Base-by-base conservation (phyloP, 2,797 vertebrate species). In the Triplophysa bombifrons region DNA sequence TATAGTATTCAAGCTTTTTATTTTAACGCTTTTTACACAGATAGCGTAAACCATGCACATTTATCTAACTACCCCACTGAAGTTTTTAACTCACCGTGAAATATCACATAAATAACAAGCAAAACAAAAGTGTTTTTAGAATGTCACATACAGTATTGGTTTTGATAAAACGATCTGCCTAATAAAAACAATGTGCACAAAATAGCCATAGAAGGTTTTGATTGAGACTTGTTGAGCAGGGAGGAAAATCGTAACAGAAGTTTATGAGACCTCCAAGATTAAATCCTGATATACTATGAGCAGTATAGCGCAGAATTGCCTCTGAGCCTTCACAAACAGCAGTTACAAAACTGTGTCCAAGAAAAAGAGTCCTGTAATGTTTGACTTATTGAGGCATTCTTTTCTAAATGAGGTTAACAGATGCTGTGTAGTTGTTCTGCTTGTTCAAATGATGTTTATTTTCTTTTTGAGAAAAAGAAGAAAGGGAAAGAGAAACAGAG, bases 401-500 rank as follows among this genome's bases (percentile, higher is more conserved):
- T 19, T 51, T 20, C 27, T 46, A 53, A 82, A 78, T 14, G 77
- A 71, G 70, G 78, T 66, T 25, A 69, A 30, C 76, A 82, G 77
- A 80, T 82, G 73, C 22, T 27, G 22, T 69, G 16, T 74, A 66
- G 76, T 46, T 22, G 70, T 78, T 68, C 60, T 61, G 19, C 9
- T 71, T 11, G 27, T 56, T 70, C 22, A 38, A 25, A 13, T 22
- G 19, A 74, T 17, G n/a, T 79, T 70, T 78, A 48, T 68, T 69
- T 70, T 70, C 27, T 79, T 74, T 22, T 44, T 64, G 3, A 65
- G 38, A n/a, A 25, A 58, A 38, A 44, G 53, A 16, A n/a, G 55
- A 16, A 34, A 3, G 19, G 55, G 50, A 13, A 38, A 3, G 17
- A 25, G 2, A 5, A 41, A 34, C 16, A 67, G 16, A 14, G 20